phyloP scores from a whole-genome alignment of 2,888 invertebrate species.

The Nesidiocoris tenuis region DNA sequence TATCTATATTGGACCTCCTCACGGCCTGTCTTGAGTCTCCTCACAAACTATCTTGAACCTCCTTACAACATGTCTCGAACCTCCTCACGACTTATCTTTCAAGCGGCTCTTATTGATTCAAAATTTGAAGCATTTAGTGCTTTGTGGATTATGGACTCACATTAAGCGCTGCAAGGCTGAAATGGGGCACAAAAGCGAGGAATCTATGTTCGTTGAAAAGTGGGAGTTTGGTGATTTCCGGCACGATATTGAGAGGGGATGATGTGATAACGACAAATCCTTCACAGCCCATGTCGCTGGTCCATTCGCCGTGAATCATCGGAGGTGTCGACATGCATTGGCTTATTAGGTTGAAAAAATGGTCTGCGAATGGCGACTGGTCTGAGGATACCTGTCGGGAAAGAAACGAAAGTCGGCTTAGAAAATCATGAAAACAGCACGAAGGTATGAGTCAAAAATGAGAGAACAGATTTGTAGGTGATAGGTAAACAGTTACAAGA shows the following conservation, averaged over 20 bases:
- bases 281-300: background rate
- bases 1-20: no score
- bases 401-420: no score
- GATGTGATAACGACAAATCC: conserved; percentile 9
- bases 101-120: no score
- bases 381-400: conserved; percentile 36
- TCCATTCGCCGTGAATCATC: conserved; percentile 6
- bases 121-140: no score
- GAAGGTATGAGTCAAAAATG: no score
- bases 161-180: background rate
- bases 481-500: no score
- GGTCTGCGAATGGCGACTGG: conserved; percentile 31
- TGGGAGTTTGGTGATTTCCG: background rate
- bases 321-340: background rate
- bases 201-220: conserved; percentile 18
- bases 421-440: background rate
- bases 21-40: no score
- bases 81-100: no score
- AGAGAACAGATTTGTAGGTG: no score
- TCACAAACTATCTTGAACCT: no score
- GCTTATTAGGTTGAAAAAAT: conserved; percentile 7
- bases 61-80: no score
- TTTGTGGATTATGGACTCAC: no score
- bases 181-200: background rate
- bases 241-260: background rate